phyloP scores from a whole-genome alignment of 2,888 invertebrate species.

The Apotomis turbidana region DNA sequence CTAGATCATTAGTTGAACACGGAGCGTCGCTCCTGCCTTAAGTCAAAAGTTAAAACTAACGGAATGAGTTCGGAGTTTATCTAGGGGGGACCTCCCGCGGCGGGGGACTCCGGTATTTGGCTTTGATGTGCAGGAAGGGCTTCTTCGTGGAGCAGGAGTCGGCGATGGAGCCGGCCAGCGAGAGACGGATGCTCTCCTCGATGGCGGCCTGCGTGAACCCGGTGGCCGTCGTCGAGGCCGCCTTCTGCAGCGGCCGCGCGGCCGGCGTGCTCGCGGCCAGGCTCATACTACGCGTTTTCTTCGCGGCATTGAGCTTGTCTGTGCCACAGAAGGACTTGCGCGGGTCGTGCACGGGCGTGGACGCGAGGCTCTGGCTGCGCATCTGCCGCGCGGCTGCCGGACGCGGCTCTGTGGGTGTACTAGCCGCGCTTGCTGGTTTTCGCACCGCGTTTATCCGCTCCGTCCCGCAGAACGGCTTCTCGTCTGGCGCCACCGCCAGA shows the following conservation, averaged over 20 bases:
- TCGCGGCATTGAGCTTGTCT: conserved; percentile 55
- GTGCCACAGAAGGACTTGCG: conserved; percentile 56
- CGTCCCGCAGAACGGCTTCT: conserved; percentile 65
- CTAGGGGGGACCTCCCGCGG: conserved; percentile 85
- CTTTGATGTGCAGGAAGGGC: conserved; percentile 87
- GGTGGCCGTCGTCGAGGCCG: conserved; percentile 60
- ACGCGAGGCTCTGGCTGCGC: conserved; percentile 75
- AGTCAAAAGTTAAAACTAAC: conserved; percentile 62
- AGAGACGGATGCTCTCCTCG: conserved; percentile 76
- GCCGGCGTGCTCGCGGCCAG: conserved; percentile 62
- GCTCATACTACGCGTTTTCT: conserved; percentile 77
- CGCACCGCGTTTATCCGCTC: conserved; percentile 60
- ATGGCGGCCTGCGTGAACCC: conserved; percentile 78
- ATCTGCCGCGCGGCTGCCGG: conserved; percentile 52
- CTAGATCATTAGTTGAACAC: conserved; percentile 35
- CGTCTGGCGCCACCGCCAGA: conserved; percentile 60
- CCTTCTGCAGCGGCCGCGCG: conserved; percentile 60
- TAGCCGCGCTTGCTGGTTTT: conserved; percentile 60
- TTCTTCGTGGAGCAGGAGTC: conserved; percentile 71
- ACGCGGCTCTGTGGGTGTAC: conserved; percentile 55
- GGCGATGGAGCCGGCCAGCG: conserved; percentile 71
- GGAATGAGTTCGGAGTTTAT: conserved; percentile 70
- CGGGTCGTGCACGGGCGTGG: conserved; percentile 66
- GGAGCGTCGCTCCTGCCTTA: conserved; percentile 27
- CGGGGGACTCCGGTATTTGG: conserved; percentile 88